Evolutionary conservation across 2,797 vertebrate genomes (phyloP), one percentile per base, ranked within the genome.

Genomic region (Xenopus petersii): DNA sequence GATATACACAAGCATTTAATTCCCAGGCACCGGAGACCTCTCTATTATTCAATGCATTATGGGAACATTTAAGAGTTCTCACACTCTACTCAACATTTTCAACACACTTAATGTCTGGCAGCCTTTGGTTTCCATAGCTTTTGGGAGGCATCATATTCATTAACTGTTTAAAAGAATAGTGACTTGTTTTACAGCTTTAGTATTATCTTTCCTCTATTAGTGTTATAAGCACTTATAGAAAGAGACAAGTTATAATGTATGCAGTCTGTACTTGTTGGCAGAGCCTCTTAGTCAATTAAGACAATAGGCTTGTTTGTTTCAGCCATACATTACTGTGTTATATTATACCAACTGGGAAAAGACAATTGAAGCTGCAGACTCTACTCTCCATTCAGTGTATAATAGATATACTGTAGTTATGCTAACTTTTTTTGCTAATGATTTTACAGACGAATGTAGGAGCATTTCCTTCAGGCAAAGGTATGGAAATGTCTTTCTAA

Each of bases 1-100:
- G 54, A 56, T 56, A 0, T 51, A 51, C 17, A 56, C 1, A 56
- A 56, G 84, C 0, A 26, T 77, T 88, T 87, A 56, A 56, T 15
- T 71, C 85, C 84, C 83, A 85, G 73, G 79, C 88, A 81, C 71
- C 85, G 81, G 78, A 88, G 85, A 86, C n/a, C 15, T 51, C 49
- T 51, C 11, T 51, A 15, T 1, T 51, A 15, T 15, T 51, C 49
- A 51, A 15, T 51, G 49, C 2, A 51, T 51, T 51, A 51, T 51
- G 49, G 49, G 77, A 6, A 42, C 36, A 42, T 42, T 42, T 42
- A 42, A 42, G 36, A 42, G 36, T 90, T 87, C 85, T 88, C 84
- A 83, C 81, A 81, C 85, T 86, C 84, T 83, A 82, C 85, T 86
- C 82, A 89, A 89, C 83, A 90, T 56, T 56, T 16, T 2, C 16